A percentile compares a stretch with the other conserved stretches of the same genome.
These are phyloP conservation scores for Paedocypris sp. DNA, from an alignment of 2,113 vertebrate genomes.

Conservation along the genomic window DNA sequence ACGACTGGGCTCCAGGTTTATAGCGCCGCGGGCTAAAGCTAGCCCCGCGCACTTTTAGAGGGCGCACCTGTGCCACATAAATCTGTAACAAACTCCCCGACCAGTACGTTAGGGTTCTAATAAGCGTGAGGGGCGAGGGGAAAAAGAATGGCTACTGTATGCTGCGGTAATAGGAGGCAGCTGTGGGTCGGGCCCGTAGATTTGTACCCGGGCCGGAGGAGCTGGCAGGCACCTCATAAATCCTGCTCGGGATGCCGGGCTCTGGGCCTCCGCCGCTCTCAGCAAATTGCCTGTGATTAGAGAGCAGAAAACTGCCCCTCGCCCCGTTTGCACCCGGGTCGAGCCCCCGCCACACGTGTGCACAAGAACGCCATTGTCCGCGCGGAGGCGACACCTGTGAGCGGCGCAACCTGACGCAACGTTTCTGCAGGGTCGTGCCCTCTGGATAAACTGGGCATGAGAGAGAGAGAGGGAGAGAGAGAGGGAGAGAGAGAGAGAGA, in stretches of 20 bases:
- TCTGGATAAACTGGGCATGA: no score
- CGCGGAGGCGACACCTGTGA: no score
- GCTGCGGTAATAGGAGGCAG: conserved; percentile 82
- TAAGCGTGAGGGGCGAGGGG: conserved; percentile 76
- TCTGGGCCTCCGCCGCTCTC: conserved; percentile 25
- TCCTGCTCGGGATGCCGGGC: conserved; percentile 43
- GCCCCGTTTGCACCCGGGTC: conserved; percentile 13
- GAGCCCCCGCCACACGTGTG: neutral
- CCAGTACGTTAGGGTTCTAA: conserved; percentile 82
- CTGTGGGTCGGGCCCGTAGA: conserved; percentile 69
- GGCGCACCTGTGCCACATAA: conserved; percentile 79
- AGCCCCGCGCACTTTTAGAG: conserved; percentile 49
- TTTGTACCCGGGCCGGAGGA: conserved; percentile 48
- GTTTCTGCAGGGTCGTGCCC: no score
- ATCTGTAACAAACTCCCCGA: conserved; percentile 70
- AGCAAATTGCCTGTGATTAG: conserved; percentile 51
- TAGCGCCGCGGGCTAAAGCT: conserved; percentile 28
- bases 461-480: no score
- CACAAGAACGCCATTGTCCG: conserved; percentile 6
- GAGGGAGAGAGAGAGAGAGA: no score
- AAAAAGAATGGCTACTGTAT: conserved; percentile 86
- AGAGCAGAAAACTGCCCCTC: conserved; percentile 19
- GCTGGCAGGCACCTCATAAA: conserved; percentile 55
- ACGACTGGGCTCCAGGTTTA: conserved; percentile 27
- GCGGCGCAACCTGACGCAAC: neutral